Evolutionary conservation across 1,140 invertebrate species (phyloP).

Genomic region (Dendrolimus punctatus): DNA sequence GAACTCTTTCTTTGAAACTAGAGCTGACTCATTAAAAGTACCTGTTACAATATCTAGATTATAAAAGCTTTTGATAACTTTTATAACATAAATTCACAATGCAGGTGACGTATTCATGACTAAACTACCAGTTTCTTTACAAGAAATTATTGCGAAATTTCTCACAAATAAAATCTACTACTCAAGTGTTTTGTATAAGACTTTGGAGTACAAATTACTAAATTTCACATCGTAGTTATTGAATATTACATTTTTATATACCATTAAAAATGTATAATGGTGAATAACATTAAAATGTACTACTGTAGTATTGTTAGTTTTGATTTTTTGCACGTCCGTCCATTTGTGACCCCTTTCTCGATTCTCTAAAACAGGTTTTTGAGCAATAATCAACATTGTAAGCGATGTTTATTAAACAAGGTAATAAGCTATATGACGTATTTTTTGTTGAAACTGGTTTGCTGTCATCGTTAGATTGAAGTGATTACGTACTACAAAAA

Average conservation of each 20-base stretch:
- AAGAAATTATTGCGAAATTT: slow-evolving; percentile 14
- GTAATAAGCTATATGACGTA: slow-evolving; percentile 43
- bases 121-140: slow-evolving; percentile 4
- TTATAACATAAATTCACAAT: no score
- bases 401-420: slow-evolving; percentile 66
- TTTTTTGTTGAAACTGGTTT: slow-evolving; percentile 35
- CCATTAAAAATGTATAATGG: slow-evolving; percentile 52
- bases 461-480: no score
- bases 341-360: slow-evolving; percentile 29
- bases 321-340: slow-evolving; percentile 44
- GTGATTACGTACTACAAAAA: no score
- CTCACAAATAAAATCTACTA: slow-evolving; percentile 25
- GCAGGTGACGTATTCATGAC: slow-evolving; percentile 4
- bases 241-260: slow-evolving; percentile 33
- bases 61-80: no score
- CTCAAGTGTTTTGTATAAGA: not conserved
- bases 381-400: slow-evolving; percentile 56
- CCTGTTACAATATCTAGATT: no score
- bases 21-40: no score
- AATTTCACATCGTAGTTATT: slow-evolving; percentile 19
- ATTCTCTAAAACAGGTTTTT: slow-evolving; percentile 35
- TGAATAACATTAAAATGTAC: slow-evolving; percentile 55
- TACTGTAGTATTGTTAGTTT: slow-evolving; percentile 46
- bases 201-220: slow-evolving; percentile 11
- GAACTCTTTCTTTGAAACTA: no score